Conservation (phyloP, 2,888 invertebrate genomes). For the Cybosia mesomella region DNA sequence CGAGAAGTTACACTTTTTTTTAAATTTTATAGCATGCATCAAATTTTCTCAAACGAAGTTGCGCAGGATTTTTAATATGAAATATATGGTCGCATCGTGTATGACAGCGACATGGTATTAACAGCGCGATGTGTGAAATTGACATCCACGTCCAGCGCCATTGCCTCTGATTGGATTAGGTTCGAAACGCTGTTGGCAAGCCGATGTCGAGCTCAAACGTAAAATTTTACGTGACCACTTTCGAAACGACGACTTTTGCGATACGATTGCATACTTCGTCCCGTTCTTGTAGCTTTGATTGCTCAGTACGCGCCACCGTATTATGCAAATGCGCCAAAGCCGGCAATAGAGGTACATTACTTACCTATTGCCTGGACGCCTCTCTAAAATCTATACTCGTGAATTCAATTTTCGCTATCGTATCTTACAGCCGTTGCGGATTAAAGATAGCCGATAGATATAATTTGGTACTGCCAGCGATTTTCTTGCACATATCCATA, state of each 20-base stretch:
- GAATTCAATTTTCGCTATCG: constrained; percentile 57
- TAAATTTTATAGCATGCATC: neutral
- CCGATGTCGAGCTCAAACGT: constrained; percentile 81
- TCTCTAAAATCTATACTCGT: constrained; percentile 51
- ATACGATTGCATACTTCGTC: constrained; percentile 75
- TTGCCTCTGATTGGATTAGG: constrained; percentile 84
- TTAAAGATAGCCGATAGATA: constrained; percentile 33
- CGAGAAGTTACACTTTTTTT: too few species aligned
- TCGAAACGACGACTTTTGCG: constrained; percentile 77
- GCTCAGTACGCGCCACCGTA: constrained; percentile 67
- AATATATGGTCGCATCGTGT: constrained; percentile 24
- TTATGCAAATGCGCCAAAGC: constrained; percentile 76
- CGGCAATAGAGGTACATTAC: constrained; percentile 61
- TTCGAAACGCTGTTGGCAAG: constrained; percentile 78
- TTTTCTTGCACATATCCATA: neutral
- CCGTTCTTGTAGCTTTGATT: constrained; percentile 67
- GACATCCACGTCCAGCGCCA: constrained; percentile 78
- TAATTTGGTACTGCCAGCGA: constrained; percentile 30
- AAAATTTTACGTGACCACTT: constrained; percentile 87
- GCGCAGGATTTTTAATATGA: constrained; percentile 13
- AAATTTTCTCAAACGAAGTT: constrained; percentile 15
- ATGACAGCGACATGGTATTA: constrained; percentile 50
- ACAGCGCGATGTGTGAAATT: constrained; percentile 72
- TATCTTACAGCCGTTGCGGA: constrained; percentile 42
- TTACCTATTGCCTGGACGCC: constrained; percentile 58